Percentiles rank a stretch among this genome's conserved stretches.
Evolutionary conservation across 2,888 invertebrate genomes (phyloP).

Genomic region (Falcaria lacertinaria): DNA sequence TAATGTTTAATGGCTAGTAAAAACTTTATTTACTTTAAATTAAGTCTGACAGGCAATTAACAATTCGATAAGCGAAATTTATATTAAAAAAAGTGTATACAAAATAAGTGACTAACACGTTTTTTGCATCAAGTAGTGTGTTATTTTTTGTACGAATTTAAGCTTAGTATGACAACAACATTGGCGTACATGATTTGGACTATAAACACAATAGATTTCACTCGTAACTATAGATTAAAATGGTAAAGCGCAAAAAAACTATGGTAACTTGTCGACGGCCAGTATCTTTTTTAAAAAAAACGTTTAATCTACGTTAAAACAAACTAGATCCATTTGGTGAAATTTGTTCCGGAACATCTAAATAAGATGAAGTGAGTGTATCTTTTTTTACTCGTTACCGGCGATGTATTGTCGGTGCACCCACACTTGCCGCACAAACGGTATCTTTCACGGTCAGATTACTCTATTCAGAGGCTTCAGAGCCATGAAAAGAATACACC

Average conservation of each 20-base stretch:
- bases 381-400: no score
- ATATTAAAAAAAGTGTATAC: neutral
- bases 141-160: neutral
- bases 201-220: no score
- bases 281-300: no score
- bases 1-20: neutral
- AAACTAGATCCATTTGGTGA: no score
- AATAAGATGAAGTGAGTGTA: no score
- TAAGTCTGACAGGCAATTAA: neutral
- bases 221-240: no score
- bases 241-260: no score
- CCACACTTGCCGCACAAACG: conserved; percentile 8
- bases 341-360: no score
- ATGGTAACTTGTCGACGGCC: no score
- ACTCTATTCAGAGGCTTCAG: conserved; percentile 17
- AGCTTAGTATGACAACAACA: no score
- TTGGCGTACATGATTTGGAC: no score
- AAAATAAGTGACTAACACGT: neutral
- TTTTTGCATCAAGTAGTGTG: neutral
- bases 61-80: neutral
- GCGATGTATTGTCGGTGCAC: neutral
- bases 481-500: neutral
- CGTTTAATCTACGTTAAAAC: no score
- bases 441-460: conserved; percentile 25
- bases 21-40: neutral